Evolutionary conservation across 2,797 vertebrate species (phyloP), one percentile per base, ranked within the genome.

Genomic region (Microctenopoma stevenorrisi): DNA sequence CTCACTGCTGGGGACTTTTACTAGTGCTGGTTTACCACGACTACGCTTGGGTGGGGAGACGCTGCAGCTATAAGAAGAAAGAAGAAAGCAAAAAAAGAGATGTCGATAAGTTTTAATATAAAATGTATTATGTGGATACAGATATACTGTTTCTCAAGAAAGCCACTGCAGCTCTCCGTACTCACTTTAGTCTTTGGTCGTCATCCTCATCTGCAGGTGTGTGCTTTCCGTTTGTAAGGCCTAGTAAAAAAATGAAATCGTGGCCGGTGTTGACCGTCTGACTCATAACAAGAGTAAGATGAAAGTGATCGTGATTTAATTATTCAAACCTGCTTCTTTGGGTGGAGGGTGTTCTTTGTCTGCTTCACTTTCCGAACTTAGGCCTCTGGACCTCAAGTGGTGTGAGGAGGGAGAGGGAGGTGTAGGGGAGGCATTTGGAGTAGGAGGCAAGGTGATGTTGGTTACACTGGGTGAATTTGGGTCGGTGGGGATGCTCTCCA

Each of bases 11-110:
- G 96, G 96, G 64, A 96, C 93, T 79, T 96, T 95, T 57, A 95
- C 94, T 55, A 99, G 91, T 22, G 97, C 96, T 12, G 98, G 97
- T 90, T 98, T 99, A 70, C 97, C 97, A 60, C 96, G 94, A 61
- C 96, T 98, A 43, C 95, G 93, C 89, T 98, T 98, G 61, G 95
- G 95, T 58, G 96, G 96, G 10, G 93, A 86, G 79, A 94, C 91
- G 76, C 94, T 94, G 68, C 92, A 81, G 67, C 72, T 68, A 63
- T 26, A 65, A 30, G 5, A 84, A 40, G 22, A 22, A 56, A 55
- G 69, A 59, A 30, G 42, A 60, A 53, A 62, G 14, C 53, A 53
- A 68, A 67, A 30, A 1, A 64, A 33, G 1, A 64, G 1, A 64
- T 9, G 25, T 9, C 4, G 13, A 4, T 48, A 9, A 75, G n/a